Base-by-base conservation (phyloP, 2,888 invertebrate species). In the Eurytoma adleriae region DNA sequence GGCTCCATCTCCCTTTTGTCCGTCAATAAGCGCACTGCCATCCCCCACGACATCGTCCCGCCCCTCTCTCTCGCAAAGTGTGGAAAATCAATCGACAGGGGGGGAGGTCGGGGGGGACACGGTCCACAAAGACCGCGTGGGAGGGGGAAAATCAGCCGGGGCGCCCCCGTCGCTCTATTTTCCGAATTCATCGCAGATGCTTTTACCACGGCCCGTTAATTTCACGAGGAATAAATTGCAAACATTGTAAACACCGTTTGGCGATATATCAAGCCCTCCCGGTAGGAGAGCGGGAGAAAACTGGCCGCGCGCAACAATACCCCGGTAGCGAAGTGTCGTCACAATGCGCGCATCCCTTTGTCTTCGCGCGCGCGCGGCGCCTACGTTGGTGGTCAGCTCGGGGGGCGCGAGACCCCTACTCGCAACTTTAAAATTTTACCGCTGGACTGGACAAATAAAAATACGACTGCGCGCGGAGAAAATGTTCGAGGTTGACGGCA, bases 371-470 rank as follows among this genome's bases (percentile, higher is more conserved):
- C 18, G 3, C 14, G 27, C 82, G 81, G 79, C 81, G 70, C 64
- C 68, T 20, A 24, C 20, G n/a, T 10, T 50, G 20, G 48, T 27
- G 66, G 48, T 16, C 24, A 50, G 57, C n/a, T 7, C 40, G 62
- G 66, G 14, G 18, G 20, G 52, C 50, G 67, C 66, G 27, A 27
- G 57, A 50, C 3, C 4, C 14, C 27, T 30, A 18, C 61, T 24
- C 30, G 61, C 40, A 3, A 4, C 0, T 7, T 16, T 5, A 14
- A 14, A 4, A 30, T 30, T 30, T 30, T 64, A 40, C 64, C 71
- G 73, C 66, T 83, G 83, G 83, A 84, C 84, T 85, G 83, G 85
- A 72, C 85, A 83, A 85, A 88, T 88, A 88, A 88, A 88, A 88
- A 88, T 88, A 88, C 30, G 30, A 88, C 86, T 27, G 40, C 57